phyloP scores from a whole-genome alignment of 2,113 vertebrate genomes.

The Copsychus sechellarum region DNA sequence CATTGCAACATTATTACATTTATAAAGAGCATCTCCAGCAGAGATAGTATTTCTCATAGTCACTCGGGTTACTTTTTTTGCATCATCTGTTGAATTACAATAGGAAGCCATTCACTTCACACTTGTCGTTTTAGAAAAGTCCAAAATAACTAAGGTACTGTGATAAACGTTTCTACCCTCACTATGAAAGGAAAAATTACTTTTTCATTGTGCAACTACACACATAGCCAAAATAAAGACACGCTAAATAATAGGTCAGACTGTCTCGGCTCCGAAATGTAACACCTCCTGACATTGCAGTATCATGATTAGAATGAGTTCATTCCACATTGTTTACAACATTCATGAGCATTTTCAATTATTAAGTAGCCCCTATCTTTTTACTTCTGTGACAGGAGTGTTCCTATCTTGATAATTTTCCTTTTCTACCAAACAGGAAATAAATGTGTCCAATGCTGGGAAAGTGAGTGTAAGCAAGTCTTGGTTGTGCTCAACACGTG shows the following conservation, averaged over 20 bases:
- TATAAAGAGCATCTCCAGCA: constrained; percentile 28
- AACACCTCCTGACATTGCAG: constrained; percentile 84
- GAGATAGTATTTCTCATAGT: constrained; percentile 68
- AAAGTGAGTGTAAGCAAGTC: neutral
- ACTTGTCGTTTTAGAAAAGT: neutral
- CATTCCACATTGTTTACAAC: constrained; percentile 85
- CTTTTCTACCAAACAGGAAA: constrained; percentile 76
- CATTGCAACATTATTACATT: constrained; percentile 62
- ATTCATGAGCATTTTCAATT: constrained; percentile 90
- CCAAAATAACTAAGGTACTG: neutral
- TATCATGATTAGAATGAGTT: constrained; percentile 86
- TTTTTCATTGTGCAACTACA: neutral
- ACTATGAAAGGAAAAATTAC: constrained; percentile 8
- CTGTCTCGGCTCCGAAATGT: constrained; percentile 81
- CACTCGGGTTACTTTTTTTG: constrained; percentile 65
- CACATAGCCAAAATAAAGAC: constrained; percentile 38
- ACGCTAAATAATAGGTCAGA: constrained; percentile 83
- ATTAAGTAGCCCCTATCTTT: constrained; percentile 86
- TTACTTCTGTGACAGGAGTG: constrained; percentile 78
- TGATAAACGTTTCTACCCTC: neutral
- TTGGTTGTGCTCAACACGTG: neutral
- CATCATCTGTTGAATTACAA: constrained; percentile 2
- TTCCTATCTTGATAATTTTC: constrained; percentile 72
- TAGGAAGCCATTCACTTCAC: neutral
- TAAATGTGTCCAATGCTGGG: constrained; percentile 10